Base-by-base conservation (phyloP, 2,888 invertebrate genomes). In the Agrotis exclamationis region DNA sequence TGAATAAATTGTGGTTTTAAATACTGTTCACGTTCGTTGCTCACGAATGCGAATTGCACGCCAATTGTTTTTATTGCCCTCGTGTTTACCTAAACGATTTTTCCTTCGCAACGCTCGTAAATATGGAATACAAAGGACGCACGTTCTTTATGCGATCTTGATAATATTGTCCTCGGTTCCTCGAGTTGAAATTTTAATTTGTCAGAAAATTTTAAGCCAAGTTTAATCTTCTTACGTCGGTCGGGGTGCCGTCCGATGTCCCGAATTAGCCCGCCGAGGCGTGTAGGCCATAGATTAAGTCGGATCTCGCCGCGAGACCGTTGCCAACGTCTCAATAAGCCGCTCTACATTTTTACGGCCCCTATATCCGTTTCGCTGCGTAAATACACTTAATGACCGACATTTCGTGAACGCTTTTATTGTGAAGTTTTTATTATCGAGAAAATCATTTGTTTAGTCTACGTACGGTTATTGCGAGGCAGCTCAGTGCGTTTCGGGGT, bases 391-490 rank as follows among this genome's bases (percentile, higher is more conserved):
- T 96, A 96, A 96, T 95, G 94, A 93, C 95, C 93, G 93, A 94
- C 95, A 95, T 95, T 94, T 94, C 92, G 94, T 94, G 94, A 95
- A 93, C 93, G 94, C 89, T 95, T 95, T 95, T 95, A 96, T 95
- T 95, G 95, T 95, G 92, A 95, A 94, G 94, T 95, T 95, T 96
- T 96, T 96, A 95, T 95, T 95, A 94, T 95, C 94, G 90, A 90
- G 93, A 95, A 93, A 93, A 94, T 95, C 94, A 94, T 95, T 95
- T 96, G 95, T 96, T 95, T 95, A 96, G 95, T 95, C 95, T 95
- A 94, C 95, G 91, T 95, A 95, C 93, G 93, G 93, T 93, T 93
- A 93, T 94, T 93, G 94, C 94, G 92, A 92, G 88, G 89, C 92
- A 89, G 88, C 88, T 90, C 91, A 88, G 90, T 93, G 92, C 91